Conservation (phyloP, 2,888 invertebrate genomes). For the Lasiommata megera region DNA sequence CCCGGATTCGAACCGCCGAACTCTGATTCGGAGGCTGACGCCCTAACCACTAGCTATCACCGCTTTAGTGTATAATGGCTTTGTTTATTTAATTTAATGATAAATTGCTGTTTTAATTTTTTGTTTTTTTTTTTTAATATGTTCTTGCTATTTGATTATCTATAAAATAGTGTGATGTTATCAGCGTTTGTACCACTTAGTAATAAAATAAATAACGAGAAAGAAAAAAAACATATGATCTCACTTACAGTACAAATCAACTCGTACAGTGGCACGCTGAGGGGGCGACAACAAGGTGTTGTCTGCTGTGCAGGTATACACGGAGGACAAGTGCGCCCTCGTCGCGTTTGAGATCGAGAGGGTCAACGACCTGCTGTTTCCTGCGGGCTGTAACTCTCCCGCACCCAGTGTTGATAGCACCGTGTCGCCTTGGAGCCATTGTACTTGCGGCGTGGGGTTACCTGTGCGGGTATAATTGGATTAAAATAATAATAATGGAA, state of each 20-base stretch:
- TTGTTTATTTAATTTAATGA: too few relatives aligned
- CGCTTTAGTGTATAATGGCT: too few relatives aligned
- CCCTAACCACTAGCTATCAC: too few relatives aligned
- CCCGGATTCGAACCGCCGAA: too few relatives aligned
- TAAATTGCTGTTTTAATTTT: too few relatives aligned
- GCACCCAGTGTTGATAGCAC: constrained; percentile 57
- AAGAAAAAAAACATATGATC: neutral
- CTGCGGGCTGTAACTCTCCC: constrained; percentile 51
- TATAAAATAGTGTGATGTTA: too few relatives aligned
- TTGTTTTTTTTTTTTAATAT: too few relatives aligned
- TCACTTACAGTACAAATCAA: constrained; percentile 85
- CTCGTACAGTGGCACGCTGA: constrained; percentile 82
- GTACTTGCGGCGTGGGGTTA: constrained; percentile 66
- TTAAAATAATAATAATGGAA: neutral
- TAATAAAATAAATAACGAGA: too few relatives aligned
- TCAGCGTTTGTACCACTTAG: too few relatives aligned
- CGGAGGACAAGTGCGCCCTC: constrained; percentile 83
- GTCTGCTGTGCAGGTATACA: constrained; percentile 86
- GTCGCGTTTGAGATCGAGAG: constrained; percentile 65
- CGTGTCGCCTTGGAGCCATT: constrained; percentile 69
- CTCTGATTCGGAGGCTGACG: too few relatives aligned
- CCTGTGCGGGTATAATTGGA: constrained; percentile 43
- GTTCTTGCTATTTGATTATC: too few relatives aligned
- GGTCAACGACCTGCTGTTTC: constrained; percentile 51
- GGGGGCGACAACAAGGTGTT: constrained; percentile 86